Conservation (phyloP, 2,888 invertebrate species). For the Epistrophella euchroma region DNA sequence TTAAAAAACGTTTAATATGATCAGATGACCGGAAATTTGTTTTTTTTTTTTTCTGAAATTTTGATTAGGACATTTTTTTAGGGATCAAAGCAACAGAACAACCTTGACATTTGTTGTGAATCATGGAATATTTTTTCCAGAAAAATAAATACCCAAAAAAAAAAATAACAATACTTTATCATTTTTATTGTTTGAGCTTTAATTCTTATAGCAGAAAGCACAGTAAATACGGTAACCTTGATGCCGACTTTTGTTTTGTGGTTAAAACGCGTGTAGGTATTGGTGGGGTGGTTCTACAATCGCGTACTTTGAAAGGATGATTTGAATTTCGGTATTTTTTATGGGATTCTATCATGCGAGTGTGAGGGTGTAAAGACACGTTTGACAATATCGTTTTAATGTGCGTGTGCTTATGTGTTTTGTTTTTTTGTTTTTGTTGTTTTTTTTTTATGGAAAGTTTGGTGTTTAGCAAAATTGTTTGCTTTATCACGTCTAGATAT, state of each 20-base stretch:
- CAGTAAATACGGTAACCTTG: slow-evolving; percentile 54
- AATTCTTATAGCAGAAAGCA: slow-evolving; percentile 33
- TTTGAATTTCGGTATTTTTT: slow-evolving; percentile 23
- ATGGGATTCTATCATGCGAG: slow-evolving; percentile 27
- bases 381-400: slow-evolving; percentile 60
- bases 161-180: slow-evolving; percentile 28
- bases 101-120: slow-evolving; percentile 64
- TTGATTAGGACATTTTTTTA: slow-evolving; percentile 15
- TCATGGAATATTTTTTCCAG: slow-evolving; percentile 37
- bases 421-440: background rate
- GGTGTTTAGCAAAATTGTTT: background rate
- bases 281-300: slow-evolving; percentile 2
- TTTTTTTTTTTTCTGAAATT: slow-evolving; percentile 7
- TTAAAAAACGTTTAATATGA: slow-evolving; percentile 17
- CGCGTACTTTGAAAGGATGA: slow-evolving; percentile 60
- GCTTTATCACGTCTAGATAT: slow-evolving; percentile 28
- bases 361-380: slow-evolving; percentile 58
- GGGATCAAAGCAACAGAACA: slow-evolving; percentile 25
- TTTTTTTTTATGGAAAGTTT: background rate
- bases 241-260: slow-evolving; percentile 27
- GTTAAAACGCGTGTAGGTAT: slow-evolving; percentile 33
- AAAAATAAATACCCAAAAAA: slow-evolving; percentile 2
- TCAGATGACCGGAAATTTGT: slow-evolving; percentile 64
- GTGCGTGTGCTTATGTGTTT: slow-evolving; percentile 51
- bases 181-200: slow-evolving; percentile 45